Base-by-base conservation (phyloP, 1,140 invertebrate genomes). In the Diprion similis region DNA sequence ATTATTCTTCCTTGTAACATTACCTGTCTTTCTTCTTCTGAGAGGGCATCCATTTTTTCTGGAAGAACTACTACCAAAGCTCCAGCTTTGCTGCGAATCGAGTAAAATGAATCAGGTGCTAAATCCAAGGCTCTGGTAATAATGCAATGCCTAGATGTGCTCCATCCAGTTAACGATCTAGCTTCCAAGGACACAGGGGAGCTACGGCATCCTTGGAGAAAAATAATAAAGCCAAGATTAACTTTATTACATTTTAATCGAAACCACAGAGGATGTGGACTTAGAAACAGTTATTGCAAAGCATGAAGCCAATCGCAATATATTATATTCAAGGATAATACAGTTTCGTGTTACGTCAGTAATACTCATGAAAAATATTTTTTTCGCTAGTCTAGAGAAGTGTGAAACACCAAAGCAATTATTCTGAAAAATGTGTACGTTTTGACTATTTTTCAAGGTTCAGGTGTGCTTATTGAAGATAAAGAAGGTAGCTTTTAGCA, bases 61-160 rank as follows among this genome's bases (percentile, higher is more conserved):
- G 97, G 97, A 72, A 99, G 81, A 65, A 98, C 90, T 15, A 98
- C 87, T 11, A 99, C 86, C 45, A 98, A 85, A 11, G 94, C 96
- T 19, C 96, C 97, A 59, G 95, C 95, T 85, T 96, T 95, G 69
- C 89, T 89, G 10, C 94, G 88, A 71, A 97, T 91, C 74, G 94
- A 92, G 74, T 94, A 87, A 82, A 96, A 95, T 75, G 93, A 91
- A 65, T 93, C 92, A 18, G 94, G 88, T 0, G 93, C 93, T 64
- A 98, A 87, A 81, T 97, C 94, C 78, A 94, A 91, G 24, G 96
- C 85, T 81, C 92, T 92, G 0, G 94, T 91, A 37, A 98, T 90
- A 6, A 98, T 92, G 88, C 97, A 97, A 83, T 97, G 95, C 66
- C 97, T 92, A 11, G 94, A 94, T 17, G 96, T 94, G 78, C 93